These are phyloP conservation scores for Sebastes vulpes DNA, from an alignment of 2,797 vertebrate species.

Conservation along the genomic window DNA sequence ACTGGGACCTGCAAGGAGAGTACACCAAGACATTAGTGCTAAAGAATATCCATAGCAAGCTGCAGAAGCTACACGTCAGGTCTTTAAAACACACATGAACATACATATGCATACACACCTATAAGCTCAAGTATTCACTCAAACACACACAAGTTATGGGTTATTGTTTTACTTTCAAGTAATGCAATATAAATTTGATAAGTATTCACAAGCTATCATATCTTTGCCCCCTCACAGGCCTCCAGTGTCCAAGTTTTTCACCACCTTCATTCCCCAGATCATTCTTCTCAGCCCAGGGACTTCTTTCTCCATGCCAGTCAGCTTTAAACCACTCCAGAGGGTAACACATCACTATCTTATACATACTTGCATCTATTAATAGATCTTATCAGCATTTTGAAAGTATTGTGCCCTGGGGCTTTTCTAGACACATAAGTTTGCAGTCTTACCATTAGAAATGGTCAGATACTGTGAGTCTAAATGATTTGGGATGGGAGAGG, in stretches of 20 bases:
- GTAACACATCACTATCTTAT: conserved; percentile 72
- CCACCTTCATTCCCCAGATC: conserved; percentile 82
- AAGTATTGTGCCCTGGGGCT: background rate
- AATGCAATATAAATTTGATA: background rate
- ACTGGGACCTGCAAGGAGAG: conserved; percentile 89
- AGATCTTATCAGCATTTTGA: background rate
- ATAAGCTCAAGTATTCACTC: background rate
- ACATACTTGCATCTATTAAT: background rate
- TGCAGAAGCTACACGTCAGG: conserved; percentile 91
- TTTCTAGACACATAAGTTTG: background rate
- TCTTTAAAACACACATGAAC: conserved; percentile 53
- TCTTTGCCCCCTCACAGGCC: conserved; percentile 73
- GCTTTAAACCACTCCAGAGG: conserved; percentile 90
- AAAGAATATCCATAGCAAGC: conserved; percentile 89
- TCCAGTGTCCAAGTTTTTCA: conserved; percentile 89
- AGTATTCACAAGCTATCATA: background rate
- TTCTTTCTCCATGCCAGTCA: conserved; percentile 87
- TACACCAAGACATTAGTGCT: conserved; percentile 87
- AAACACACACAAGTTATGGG: background rate
- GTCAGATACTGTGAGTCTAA: background rate
- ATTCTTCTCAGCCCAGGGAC: conserved; percentile 91
- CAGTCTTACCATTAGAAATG: background rate
- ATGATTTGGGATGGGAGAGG: background rate
- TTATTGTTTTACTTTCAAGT: background rate
- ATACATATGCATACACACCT: background rate